Evolutionary conservation across 2,113 vertebrate species (phyloP), one percentile per base, ranked within the genome.

Genomic region (Brevimyrus niger): DNA sequence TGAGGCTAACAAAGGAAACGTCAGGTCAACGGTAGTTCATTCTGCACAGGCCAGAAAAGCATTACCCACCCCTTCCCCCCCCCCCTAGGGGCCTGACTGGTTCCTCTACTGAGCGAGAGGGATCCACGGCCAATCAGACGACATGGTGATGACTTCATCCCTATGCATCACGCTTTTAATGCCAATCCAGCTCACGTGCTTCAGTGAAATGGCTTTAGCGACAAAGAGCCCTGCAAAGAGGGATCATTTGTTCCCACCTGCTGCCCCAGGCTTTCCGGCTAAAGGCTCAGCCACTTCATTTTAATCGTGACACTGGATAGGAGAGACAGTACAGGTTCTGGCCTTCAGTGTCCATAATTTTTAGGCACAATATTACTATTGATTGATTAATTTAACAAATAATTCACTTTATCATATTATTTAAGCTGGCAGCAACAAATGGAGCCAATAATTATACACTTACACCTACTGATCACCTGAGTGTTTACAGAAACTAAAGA

Each of bases 111-210:
- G 87, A 87, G 85, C 27, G 85, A 53, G 87, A n/a, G 31, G 82
- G 87, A 61, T 61, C 35, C 53, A 46, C 35, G 19, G 55, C 87
- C 87, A 87, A 87, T 58, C 85, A 87, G 85, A 51, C 27, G 85
- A 87, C 85, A 87, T 19, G 17, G 48, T 65, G 53, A 61, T 87
- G 87, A 87, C 87, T 87, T 87, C 87, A 87, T 65, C 87, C 86
- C 58, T 31, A 61, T 87, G 35, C 87, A 87, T 87, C 87, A 87
- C 35, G 87, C 53, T 44, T 65, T 44, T 87, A 87, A 87, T 61
- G 87, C 55, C 48, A 50, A 87, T 87, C 53, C 87, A 38, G 31
- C 53, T 44, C 31, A 61, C 53, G 53, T 65, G 87, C 87, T 87
- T 87, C 17, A 65, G 35, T 19, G 38, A 50, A 87, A 61, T 61